Conservation (phyloP, 2,113 vertebrate genomes). For the Sinocyclocheilus grahami region DNA sequence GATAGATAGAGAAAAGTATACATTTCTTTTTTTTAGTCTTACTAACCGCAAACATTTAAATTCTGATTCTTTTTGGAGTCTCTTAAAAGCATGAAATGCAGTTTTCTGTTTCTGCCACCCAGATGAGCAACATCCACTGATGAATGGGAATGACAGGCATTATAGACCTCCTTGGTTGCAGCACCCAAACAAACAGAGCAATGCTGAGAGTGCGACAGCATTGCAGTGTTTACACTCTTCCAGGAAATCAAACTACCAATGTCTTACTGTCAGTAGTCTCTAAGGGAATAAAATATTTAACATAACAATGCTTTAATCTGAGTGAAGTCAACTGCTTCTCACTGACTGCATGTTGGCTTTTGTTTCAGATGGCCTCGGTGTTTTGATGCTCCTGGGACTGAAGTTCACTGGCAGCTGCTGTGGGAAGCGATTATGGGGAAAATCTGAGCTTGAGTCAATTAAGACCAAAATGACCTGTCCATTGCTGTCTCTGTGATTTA, state of each 20-base stretch:
- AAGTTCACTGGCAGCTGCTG: background rate
- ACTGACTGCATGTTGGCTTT: background rate
- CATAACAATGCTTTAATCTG: background rate
- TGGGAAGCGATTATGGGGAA: conserved; percentile 20
- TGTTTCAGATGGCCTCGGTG: background rate
- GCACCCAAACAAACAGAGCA: background rate
- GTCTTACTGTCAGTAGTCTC: background rate
- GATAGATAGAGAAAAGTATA: background rate
- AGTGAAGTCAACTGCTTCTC: background rate
- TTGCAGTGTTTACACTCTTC: background rate
- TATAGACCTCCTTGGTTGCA: background rate
- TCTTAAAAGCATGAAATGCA: background rate
- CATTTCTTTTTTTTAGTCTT: too few relatives aligned
- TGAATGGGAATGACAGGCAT: background rate
- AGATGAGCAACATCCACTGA: background rate
- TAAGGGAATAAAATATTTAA: background rate
- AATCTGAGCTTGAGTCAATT: conserved; percentile 6
- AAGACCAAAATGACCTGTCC: background rate
- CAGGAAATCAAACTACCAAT: background rate
- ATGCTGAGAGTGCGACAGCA: background rate
- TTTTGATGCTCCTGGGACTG: background rate
- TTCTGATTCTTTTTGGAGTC: background rate
- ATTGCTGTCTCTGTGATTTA: background rate
- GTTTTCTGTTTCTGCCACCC: background rate
- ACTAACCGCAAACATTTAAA: too few relatives aligned